Conservation (phyloP, 2,113 vertebrate genomes). For the Brachypodius melanocephalos region DNA sequence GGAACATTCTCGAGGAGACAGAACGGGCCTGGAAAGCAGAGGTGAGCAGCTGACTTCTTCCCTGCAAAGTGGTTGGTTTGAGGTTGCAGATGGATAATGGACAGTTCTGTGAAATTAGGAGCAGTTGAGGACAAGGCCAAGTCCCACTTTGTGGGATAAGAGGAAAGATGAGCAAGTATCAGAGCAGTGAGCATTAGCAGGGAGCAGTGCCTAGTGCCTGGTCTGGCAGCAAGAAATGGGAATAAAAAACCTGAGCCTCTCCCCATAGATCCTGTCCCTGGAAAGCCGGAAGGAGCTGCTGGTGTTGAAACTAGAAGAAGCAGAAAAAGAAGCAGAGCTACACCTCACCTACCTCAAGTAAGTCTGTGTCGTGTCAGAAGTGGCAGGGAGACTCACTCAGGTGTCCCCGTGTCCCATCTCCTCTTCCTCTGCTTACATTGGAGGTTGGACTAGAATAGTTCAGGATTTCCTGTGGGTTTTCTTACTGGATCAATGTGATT, state of each 20-base stretch:
- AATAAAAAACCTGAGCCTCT: not conserved
- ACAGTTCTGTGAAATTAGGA: not conserved
- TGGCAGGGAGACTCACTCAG: not conserved
- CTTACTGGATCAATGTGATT: rapidly evolving
- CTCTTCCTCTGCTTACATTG: rapidly evolving
- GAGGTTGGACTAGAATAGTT: not conserved
- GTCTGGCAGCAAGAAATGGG: rapidly evolving
- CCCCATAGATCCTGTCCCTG: conserved; percentile 77
- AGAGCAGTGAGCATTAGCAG: rapidly evolving
- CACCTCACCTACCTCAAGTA: conserved; percentile 83
- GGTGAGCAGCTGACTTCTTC: conserved; percentile 44
- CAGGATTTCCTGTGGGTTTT: not conserved
- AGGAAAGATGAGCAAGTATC: no score
- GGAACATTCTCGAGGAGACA: conserved; percentile 76
- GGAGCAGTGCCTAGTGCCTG: not conserved
- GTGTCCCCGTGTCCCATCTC: rapidly evolving
- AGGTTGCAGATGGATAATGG: rapidly evolving
- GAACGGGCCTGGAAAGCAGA: conserved; percentile 79
- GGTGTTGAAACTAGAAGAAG: conserved; percentile 82
- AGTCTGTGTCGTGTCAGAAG: not conserved
- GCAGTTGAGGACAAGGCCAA: not conserved
- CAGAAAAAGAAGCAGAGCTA: conserved; percentile 83
- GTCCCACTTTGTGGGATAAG: not conserved
- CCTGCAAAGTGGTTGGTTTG: not conserved
- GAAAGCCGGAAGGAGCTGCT: conserved; percentile 85